Evolutionary conservation across 2,888 invertebrate species (phyloP).

Genomic region (Amblyteles armatorius): DNA sequence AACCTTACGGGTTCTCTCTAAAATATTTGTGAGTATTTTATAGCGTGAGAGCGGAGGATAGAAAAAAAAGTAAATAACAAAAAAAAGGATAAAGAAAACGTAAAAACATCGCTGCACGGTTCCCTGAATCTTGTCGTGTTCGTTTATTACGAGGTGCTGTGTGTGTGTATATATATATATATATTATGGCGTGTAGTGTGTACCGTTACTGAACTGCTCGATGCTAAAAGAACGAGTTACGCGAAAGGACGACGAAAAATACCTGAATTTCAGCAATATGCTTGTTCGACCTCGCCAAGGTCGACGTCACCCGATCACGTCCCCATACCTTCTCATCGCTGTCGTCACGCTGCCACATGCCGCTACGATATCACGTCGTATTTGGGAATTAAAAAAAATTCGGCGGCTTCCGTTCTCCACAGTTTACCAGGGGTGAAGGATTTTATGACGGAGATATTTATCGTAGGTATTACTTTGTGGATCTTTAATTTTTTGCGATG

Average conservation of each 20-base stretch:
- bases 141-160: neutral
- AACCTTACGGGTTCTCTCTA: slow-evolving; percentile 62
- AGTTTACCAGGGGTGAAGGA: neutral
- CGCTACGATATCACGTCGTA: slow-evolving; percentile 54
- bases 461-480: neutral
- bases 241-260: slow-evolving; percentile 33
- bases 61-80: slow-evolving; percentile 25
- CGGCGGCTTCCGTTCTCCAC: slow-evolving; percentile 39
- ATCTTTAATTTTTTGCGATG: neutral
- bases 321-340: slow-evolving; percentile 33
- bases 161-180: slow-evolving; percentile 4
- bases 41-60: slow-evolving; percentile 61
- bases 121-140: slow-evolving; percentile 49
- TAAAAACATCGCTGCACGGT: slow-evolving; percentile 27
- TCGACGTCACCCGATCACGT: slow-evolving; percentile 58
- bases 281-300: slow-evolving; percentile 63
- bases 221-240: slow-evolving; percentile 50
- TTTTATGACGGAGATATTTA: neutral
- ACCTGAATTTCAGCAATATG: slow-evolving; percentile 47
- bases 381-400: slow-evolving; percentile 60
- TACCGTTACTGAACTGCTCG: slow-evolving; percentile 27
- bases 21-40: slow-evolving; percentile 70
- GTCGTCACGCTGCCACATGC: slow-evolving; percentile 7
- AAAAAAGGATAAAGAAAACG: slow-evolving; percentile 28
- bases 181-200: neutral